Evolutionary conservation across 2,113 vertebrate species (phyloP).

Genomic region (Tetraodon nigroviridis): DNA sequence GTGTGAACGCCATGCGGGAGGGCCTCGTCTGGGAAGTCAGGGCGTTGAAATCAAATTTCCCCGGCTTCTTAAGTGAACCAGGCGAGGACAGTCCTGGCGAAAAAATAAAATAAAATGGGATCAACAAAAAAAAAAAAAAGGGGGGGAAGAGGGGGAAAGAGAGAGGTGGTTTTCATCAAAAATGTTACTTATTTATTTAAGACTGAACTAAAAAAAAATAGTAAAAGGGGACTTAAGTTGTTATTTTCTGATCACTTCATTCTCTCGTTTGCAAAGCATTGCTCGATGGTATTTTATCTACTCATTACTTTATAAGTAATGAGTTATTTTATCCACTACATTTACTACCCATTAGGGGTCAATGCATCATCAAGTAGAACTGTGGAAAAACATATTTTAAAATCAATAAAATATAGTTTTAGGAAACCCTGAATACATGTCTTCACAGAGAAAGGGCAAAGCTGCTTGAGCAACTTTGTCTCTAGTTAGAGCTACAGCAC

Average conservation of each 20-base stretch:
- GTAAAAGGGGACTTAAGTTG: constrained; percentile 49
- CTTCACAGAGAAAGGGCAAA: constrained; percentile 42
- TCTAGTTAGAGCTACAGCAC: constrained; percentile 48
- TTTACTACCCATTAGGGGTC: constrained; percentile 10
- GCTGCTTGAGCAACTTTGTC: constrained; percentile 38
- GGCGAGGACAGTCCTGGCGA: constrained; percentile 85
- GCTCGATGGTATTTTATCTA: constrained; percentile 32
- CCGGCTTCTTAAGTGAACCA: constrained; percentile 96
- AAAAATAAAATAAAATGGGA: constrained; percentile 60
- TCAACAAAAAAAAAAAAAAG: constrained; percentile 65
- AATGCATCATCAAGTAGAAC: no score
- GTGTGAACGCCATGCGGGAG: constrained; percentile 95
- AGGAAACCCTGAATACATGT: constrained; percentile 21
- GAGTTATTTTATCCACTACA: constrained; percentile 31
- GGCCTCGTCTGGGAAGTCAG: constrained; percentile 90
- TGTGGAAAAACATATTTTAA: no score
- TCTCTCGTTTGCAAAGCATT: constrained; percentile 25
- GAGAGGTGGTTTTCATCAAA: constrained; percentile 70
- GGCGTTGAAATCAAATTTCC: constrained; percentile 95
- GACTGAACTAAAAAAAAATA: constrained; percentile 22
- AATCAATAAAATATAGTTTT: not conserved
- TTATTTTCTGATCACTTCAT: constrained; percentile 39
- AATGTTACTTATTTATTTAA: constrained; percentile 49
- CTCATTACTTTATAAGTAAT: no score
- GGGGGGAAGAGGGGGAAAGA: constrained; percentile 57